Conservation (phyloP, 2,888 invertebrate species). For the Dynastes hyllus region DNA sequence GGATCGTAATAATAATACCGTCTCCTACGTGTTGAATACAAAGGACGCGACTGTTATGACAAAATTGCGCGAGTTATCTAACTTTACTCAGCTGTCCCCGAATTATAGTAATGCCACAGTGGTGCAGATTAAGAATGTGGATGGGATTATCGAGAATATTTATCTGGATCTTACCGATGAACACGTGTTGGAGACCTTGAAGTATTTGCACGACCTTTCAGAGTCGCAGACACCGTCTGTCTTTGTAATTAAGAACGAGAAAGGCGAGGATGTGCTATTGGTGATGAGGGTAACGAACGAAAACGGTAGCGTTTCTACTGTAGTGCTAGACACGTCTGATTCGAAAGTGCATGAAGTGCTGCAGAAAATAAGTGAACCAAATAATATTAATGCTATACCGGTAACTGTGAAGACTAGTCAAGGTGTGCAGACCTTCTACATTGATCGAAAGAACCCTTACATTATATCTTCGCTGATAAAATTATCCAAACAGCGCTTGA, state of each 20-base stretch:
- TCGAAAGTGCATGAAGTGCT: not conserved
- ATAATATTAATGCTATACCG: not conserved
- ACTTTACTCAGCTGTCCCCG: not conserved
- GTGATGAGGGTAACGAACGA: slow-evolving; percentile 2
- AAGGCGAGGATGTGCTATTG: not conserved
- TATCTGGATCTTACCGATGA: slow-evolving; percentile 4
- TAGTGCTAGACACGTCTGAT: not conserved
- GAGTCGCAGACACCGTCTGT: not conserved
- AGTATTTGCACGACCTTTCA: not conserved
- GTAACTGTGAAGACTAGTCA: not conserved
- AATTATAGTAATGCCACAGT: not conserved
- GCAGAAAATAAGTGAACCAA: not conserved
- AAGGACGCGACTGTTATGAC: not conserved
- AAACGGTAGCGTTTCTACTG: not conserved
- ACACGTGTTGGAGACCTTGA: not conserved
- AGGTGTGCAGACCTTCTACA: not conserved
- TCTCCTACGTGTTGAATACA: slow-evolving; percentile 1
- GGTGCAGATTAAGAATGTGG: not conserved
- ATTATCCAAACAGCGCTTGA: not conserved
- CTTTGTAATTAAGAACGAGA: not conserved
- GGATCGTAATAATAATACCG: not conserved
- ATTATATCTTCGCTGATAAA: not conserved
- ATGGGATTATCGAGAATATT: not conserved
- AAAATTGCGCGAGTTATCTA: not conserved
- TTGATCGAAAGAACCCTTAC: not conserved